Percentiles rank a stretch among this genome's conserved stretches.
Conservation (phyloP, 2,797 vertebrate species). For the Chaetodon trifasciatus region DNA sequence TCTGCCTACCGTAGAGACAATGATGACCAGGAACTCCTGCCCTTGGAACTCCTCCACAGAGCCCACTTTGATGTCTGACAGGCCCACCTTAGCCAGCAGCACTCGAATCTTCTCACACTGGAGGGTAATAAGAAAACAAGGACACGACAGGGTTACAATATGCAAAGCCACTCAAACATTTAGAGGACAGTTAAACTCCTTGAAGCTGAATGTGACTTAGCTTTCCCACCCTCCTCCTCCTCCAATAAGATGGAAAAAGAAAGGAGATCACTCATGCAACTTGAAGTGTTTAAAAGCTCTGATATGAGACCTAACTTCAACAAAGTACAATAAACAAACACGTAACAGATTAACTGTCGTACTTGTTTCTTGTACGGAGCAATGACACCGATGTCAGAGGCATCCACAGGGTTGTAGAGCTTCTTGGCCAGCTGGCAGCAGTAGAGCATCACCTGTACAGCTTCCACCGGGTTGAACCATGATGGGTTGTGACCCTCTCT, state of each 20-base stretch:
- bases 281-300: neutral
- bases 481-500: slow-evolving; percentile 93
- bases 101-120: slow-evolving; percentile 94
- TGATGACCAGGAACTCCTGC: slow-evolving; percentile 91
- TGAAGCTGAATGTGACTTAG: neutral
- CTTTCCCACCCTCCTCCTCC: neutral
- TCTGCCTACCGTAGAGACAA: slow-evolving; percentile 91
- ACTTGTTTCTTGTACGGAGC: slow-evolving; percentile 97
- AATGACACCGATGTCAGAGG: slow-evolving; percentile 91
- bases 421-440: slow-evolving; percentile 92
- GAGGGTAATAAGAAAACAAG: slow-evolving; percentile 4
- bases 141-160: neutral
- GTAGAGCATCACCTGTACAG: slow-evolving; percentile 94
- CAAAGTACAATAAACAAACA: neutral
- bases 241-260: neutral
- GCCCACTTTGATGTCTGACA: slow-evolving; percentile 94
- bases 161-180: neutral
- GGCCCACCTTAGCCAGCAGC: slow-evolving; percentile 89
- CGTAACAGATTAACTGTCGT: neutral
- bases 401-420: slow-evolving; percentile 83
- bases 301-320: neutral
- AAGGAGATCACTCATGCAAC: neutral
- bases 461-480: slow-evolving; percentile 96
- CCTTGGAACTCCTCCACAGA: slow-evolving; percentile 99
- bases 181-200: neutral